Conservation (phyloP, 1,140 invertebrate genomes). For the Pectinophora gossypiella region DNA sequence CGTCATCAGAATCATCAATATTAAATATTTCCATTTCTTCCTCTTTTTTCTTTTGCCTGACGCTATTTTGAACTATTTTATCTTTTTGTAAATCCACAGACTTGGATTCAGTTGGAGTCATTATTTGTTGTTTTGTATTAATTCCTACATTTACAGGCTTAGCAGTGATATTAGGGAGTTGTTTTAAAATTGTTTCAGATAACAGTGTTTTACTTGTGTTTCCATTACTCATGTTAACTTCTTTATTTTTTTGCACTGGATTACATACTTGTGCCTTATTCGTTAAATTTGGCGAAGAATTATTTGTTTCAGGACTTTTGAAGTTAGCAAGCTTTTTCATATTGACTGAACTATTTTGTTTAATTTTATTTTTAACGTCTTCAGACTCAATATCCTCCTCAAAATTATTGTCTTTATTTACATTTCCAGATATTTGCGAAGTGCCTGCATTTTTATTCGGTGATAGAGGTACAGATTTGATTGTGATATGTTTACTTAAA, state of each 20-base stretch:
- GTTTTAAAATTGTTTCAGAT: conserved; percentile 33
- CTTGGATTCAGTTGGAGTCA: not conserved
- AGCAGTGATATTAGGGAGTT: conserved; percentile 44
- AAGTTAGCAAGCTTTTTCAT: not conserved
- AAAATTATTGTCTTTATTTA: too few relatives aligned
- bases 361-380: not conserved
- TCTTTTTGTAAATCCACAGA: not conserved
- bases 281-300: not conserved
- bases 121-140: not conserved
- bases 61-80: not conserved
- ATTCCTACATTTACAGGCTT: conserved; percentile 32
- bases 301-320: not conserved
- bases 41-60: conserved; percentile 20
- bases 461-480: conserved; percentile 27
- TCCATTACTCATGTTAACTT: not conserved
- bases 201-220: not conserved
- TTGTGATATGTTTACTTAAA: conserved; percentile 34
- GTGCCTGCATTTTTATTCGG: conserved; percentile 8
- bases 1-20: conserved; percentile 63
- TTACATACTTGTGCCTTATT: not conserved
- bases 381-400: too few relatives aligned
- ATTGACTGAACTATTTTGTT: not conserved
- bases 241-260: not conserved
- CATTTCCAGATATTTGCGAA: too few relatives aligned
- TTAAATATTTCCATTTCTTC: conserved; percentile 56